Evolutionary conservation across 2,113 vertebrate genomes (phyloP), one percentile per base, ranked within the genome.

Genomic region (Nerophis ophidion): DNA sequence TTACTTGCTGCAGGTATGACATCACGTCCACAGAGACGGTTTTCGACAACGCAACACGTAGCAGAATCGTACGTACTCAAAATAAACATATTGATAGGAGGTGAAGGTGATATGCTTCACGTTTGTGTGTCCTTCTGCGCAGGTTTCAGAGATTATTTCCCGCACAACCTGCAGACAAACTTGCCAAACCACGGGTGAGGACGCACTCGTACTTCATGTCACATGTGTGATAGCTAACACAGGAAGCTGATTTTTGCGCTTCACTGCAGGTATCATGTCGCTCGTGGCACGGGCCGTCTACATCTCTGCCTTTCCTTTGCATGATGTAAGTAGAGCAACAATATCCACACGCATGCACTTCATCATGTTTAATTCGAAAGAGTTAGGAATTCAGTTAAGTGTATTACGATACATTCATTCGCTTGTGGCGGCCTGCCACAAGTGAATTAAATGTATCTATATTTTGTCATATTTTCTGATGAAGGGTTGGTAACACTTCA

Each of bases 81-180:
- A 57, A 8, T 12, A 40, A 16, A 11, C 54, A 38, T 35, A 42
- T 47, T 45, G 5, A 9, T 60, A 10, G 17, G 48, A 50, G 16
- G 48, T 48, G 48, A 51, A 13, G 12, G 10, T 51, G 49, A 56
- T 16, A 12, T 55, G 16, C 40, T 44, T 71, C 34, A 19, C 64
- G 2, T 55, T 8, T 76, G 65, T 75, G 14, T 46, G 3, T 55
- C 8, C 76, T 66, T 75, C 13, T 45, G 65, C 86, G 44, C 56
- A 99, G 97, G 95, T 98, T 70, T 91, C 86, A 44, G 97, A 98
- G 84, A 98, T 99, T 71, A 87, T 98, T 82, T 95, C 95, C 55
- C 92, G 95, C 12, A 94, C 90, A 0, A 57, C 87, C 56, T 94
- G 93, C 81, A 90, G 89, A 42, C 92, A 91, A 65, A 87, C 92